Conservation (phyloP, 35 echinoderm and acorn worm species). For the Apostichopus parvimensis region DNA sequence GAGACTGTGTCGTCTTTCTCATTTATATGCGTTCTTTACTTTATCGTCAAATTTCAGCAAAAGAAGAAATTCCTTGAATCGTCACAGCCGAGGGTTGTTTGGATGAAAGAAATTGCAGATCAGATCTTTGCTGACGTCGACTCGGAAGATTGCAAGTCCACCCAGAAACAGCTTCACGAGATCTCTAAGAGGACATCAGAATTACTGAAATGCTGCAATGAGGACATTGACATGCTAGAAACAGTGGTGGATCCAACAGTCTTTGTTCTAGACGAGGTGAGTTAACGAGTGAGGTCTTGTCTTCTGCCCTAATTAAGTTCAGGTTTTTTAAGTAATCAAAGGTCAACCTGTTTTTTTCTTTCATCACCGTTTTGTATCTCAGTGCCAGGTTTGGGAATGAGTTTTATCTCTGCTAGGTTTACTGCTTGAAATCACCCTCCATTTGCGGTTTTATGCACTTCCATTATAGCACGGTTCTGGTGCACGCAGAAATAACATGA, state of each 20-base stretch:
- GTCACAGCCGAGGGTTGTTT: conserved; percentile 81
- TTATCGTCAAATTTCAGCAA: conserved; percentile 46
- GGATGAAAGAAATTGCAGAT: conserved; percentile 95
- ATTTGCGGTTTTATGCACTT: no score
- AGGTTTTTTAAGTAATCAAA: no score
- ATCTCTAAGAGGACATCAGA: conserved; percentile 74
- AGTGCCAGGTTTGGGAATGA: no score
- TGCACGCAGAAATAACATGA: no score
- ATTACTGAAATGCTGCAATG: conserved; percentile 75
- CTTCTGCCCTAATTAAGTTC: neutral
- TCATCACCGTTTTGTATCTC: no score
- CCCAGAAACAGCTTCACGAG: conserved; percentile 75
- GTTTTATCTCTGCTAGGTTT: no score
- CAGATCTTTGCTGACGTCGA: conserved; percentile 88
- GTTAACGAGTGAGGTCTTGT: neutral
- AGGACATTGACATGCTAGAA: conserved; percentile 87
- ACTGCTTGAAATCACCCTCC: no score
- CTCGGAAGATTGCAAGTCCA: conserved; percentile 74
- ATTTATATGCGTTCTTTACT: no score
- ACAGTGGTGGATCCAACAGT: conserved; percentile 86
- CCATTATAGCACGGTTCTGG: no score
- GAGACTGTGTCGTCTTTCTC: no score
- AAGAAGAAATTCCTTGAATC: conserved; percentile 84
- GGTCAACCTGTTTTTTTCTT: no score
- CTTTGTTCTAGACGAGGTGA: conserved; percentile 86